These are phyloP conservation scores for Drosophila gaucha DNA, from an alignment of 2,888 invertebrate species.

Conservation along the genomic window DNA sequence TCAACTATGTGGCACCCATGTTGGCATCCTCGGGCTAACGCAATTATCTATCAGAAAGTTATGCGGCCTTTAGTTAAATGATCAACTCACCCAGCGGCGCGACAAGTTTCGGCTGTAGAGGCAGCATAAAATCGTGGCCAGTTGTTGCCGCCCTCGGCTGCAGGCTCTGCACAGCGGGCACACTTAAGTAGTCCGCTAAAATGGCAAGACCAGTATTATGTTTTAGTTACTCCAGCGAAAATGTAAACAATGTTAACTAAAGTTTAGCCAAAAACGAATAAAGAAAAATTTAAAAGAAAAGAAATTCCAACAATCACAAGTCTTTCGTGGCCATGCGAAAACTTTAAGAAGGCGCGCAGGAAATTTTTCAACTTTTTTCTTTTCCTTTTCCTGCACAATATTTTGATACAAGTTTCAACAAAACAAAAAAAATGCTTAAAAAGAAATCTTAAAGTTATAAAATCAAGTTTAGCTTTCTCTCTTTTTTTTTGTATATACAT, in stretches of 20 bases:
- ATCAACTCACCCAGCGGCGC: slow-evolving; percentile 82
- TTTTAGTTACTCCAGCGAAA: slow-evolving; percentile 35
- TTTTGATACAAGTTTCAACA: slow-evolving; percentile 49
- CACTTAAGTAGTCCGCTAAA: slow-evolving; percentile 86
- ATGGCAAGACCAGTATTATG: slow-evolving; percentile 46
- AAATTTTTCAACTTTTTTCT: slow-evolving; percentile 23
- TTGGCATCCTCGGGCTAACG: slow-evolving; percentile 26
- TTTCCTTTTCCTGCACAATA: slow-evolving; percentile 21
- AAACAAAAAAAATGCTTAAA: slow-evolving; percentile 8
- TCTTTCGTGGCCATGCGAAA: slow-evolving; percentile 49
- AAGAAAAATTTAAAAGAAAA: not conserved
- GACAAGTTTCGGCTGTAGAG: slow-evolving; percentile 89
- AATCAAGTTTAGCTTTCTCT: slow-evolving; percentile 40
- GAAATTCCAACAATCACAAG: slow-evolving; percentile 45
- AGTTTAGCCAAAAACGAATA: slow-evolving; percentile 34
- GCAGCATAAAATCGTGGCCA: slow-evolving; percentile 89
- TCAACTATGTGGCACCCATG: slow-evolving; percentile 41
- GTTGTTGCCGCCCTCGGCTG: slow-evolving; percentile 90
- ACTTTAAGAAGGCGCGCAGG: slow-evolving; percentile 54
- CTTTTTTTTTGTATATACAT: slow-evolving; percentile 19
- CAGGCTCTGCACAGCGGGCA: slow-evolving; percentile 86
- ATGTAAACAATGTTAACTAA: slow-evolving; percentile 53
- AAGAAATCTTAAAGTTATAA: slow-evolving; percentile 50
- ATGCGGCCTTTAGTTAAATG: slow-evolving; percentile 12
- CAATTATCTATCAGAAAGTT: slow-evolving; percentile 62